Base-by-base conservation (phyloP, 2,113 vertebrate genomes). In the Dolichallabes microphthalmus region DNA sequence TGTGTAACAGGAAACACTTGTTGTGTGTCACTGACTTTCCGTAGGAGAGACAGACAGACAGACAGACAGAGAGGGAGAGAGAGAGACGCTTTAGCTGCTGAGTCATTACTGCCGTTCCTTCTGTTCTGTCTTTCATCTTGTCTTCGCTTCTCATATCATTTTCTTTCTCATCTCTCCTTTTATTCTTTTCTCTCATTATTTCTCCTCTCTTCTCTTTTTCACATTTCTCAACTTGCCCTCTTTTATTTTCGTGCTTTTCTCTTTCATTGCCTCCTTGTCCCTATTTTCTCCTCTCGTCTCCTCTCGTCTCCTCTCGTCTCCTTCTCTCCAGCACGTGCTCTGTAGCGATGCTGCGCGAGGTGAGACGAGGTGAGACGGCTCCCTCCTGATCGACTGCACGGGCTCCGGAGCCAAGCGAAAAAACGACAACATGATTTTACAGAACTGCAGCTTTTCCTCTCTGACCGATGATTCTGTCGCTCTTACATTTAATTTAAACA, bases 401-500 rank as follows among this genome's bases (percentile, higher is more conserved):
- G 82, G 83, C 27, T 86, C 39, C 79, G 39, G 91, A 80, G 92
- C 91, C 94, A 94, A 89, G 89, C 92, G 93, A 92, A 94, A 94
- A 30, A 14, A 35, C 32, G 10, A 35, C 20, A 22, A 71, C 32
- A 90, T 90, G 90, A 88, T 93, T 92, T 93, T 92, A 88, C 92
- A 89, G 92, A 94, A 94, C 92, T 95, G 90, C 92, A 91, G 90
- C 91, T 88, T 89, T 92, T 64, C 90, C 95, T 93, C 91, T 93
- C 88, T 89, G 92, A 94, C 94, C 95, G 94, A 94, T 94, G 5
- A 90, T 95, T 95, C 94, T 93, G 93, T 94, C 92, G 92, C 93
- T 93, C 92, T 92, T 91, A 87, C n/a, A n/a, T n/a, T n/a, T n/a
- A n/a, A n/a, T n/a, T n/a, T n/a, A n/a, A n/a, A n/a, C n/a, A n/a